These are phyloP conservation scores for Aphodius granarius DNA, from an alignment of 2,888 invertebrate species.

Conservation along the genomic window DNA sequence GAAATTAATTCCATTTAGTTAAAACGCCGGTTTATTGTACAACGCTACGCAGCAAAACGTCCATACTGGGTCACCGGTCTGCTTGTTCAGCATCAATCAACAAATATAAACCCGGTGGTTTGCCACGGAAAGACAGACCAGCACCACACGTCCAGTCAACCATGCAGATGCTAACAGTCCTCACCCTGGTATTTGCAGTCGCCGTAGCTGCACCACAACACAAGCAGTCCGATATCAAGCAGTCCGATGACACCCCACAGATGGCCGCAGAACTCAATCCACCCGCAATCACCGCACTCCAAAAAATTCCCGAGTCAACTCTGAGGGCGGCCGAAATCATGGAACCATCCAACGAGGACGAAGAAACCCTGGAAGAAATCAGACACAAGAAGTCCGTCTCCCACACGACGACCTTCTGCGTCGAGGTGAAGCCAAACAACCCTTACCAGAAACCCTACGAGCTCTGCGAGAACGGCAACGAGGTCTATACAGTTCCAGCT, in stretches of 20 bases:
- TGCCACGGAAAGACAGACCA: background rate
- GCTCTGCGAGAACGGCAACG: conserved; percentile 45
- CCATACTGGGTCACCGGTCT: background rate
- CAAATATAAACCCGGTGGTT: background rate
- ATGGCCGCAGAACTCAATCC: too few species aligned
- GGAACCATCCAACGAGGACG: too few species aligned
- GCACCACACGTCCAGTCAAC: background rate
- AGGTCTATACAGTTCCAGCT: conserved; percentile 28
- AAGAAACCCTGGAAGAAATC: conserved; percentile 12
- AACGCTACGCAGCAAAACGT: background rate
- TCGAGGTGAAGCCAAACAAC: conserved; percentile 52
- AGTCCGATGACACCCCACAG: too few species aligned
- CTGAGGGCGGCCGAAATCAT: too few species aligned
- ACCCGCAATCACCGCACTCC: too few species aligned
- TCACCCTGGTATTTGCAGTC: background rate
- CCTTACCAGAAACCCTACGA: conserved; percentile 50
- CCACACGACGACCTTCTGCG: conserved; percentile 54
- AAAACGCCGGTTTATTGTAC: background rate
- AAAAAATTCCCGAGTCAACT: too few species aligned
- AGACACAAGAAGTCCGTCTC: conserved; percentile 48
- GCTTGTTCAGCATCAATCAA: background rate
- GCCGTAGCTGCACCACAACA: background rate
- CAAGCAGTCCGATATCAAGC: background rate
- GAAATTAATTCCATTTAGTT: background rate
- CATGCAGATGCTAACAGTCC: background rate